phyloP scores from a whole-genome alignment of 2,797 vertebrate species.

The Poecilia wingei region DNA sequence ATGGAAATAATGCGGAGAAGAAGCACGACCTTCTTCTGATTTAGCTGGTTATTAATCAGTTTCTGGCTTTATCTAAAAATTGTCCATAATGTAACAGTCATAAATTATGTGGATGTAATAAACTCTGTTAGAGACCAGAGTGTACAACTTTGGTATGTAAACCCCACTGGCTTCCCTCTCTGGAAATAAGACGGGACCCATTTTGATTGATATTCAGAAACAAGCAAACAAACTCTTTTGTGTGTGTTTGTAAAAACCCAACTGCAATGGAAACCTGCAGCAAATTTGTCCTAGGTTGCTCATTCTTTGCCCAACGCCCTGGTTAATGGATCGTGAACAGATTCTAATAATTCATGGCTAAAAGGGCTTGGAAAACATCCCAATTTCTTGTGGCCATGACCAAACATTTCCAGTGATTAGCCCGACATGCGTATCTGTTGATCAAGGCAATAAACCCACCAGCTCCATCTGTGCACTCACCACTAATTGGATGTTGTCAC shows the following conservation, averaged over 20 bases:
- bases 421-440: slow-evolving; percentile 45
- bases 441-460: slow-evolving; percentile 59
- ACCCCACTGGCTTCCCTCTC: not conserved
- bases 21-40: not conserved
- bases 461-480: slow-evolving; percentile 53
- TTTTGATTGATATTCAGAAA: not conserved
- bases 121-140: not conserved
- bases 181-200: not conserved
- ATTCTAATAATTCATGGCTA: not conserved
- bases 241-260: not conserved
- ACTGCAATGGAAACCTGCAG: not conserved
- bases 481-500: slow-evolving; percentile 49
- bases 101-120: not conserved
- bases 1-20: not conserved
- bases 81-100: not conserved
- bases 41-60: not conserved
- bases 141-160: slow-evolving; percentile 9
- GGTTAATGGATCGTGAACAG: not conserved
- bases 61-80: not conserved
- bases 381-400: slow-evolving; percentile 1
- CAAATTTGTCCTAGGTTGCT: not conserved
- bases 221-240: not conserved
- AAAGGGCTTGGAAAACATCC: slow-evolving; percentile 13
- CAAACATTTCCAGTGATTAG: slow-evolving; percentile 19
- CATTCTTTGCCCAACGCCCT: not conserved